Evolutionary conservation across 2,888 invertebrate genomes (phyloP).

Genomic region (Steinernema carpocapsae): DNA sequence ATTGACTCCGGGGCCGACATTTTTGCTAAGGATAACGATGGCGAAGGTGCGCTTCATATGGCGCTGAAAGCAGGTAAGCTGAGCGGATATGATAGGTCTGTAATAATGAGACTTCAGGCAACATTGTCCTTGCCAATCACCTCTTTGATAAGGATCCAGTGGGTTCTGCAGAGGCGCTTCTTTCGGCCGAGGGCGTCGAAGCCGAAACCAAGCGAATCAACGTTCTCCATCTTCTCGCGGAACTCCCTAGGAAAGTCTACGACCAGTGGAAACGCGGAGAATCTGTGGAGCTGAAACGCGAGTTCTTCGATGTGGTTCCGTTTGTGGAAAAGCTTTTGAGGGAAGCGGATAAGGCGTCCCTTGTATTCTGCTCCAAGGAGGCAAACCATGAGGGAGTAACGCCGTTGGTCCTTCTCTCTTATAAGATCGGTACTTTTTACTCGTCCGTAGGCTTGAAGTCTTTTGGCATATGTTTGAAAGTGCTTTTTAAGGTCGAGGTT

Average conservation of each 20-base stretch:
- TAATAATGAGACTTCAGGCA: background rate
- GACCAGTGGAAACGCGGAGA: slow-evolving; percentile 23
- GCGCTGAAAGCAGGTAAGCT: slow-evolving; percentile 37
- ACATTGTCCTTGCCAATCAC: slow-evolving; percentile 36
- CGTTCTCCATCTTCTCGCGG: slow-evolving; percentile 46
- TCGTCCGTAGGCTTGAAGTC: background rate
- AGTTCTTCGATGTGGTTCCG: slow-evolving; percentile 14
- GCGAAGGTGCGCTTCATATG: slow-evolving; percentile 30
- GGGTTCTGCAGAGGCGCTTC: background rate
- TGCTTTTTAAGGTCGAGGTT: background rate
- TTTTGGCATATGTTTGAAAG: too few relatives aligned
- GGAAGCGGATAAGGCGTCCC: background rate
- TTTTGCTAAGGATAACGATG: slow-evolving; percentile 39
- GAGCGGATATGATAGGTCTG: background rate
- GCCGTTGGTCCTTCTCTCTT: background rate
- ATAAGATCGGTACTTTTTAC: slow-evolving; percentile 1
- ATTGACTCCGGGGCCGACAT: slow-evolving; percentile 45
- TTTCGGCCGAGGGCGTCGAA: background rate
- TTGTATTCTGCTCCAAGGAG: background rate
- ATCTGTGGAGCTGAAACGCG: background rate
- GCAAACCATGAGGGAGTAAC: background rate
- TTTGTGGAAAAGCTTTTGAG: slow-evolving; percentile 11
- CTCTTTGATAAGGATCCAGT: slow-evolving; percentile 29
- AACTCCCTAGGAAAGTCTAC: slow-evolving; percentile 46
- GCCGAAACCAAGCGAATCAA: slow-evolving; percentile 30